phyloP scores from a whole-genome alignment of 2,113 vertebrate genomes.

The Dasyornis broadbenti region DNA sequence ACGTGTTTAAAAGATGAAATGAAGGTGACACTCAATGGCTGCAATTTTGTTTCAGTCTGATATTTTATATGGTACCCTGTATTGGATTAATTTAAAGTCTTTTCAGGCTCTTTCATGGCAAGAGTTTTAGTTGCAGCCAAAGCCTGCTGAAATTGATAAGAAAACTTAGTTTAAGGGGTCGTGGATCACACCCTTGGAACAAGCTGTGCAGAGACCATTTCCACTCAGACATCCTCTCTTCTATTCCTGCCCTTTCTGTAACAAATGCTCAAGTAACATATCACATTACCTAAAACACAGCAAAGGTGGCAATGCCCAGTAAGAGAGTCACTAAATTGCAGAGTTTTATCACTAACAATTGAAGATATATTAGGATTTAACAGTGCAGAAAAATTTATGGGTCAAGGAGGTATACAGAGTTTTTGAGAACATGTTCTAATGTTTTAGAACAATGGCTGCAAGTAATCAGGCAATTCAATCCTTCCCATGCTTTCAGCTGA shows the following conservation, averaged over 20 bases:
- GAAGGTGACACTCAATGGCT: not conserved
- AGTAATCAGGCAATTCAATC: not conserved
- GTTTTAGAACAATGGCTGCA: not conserved
- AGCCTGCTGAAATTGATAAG: not conserved
- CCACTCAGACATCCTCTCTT: fast-evolving
- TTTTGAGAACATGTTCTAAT: not conserved
- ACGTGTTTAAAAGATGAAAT: not conserved
- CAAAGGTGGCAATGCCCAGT: not conserved
- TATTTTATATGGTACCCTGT: not conserved
- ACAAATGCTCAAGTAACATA: not conserved
- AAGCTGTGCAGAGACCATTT: not conserved
- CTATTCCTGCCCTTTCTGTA: not conserved
- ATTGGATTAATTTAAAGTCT: not conserved
- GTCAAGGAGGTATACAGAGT: not conserved
- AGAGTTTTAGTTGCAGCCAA: not conserved
- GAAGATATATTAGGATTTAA: not conserved
- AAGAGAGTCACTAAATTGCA: not conserved
- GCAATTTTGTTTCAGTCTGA: not conserved
- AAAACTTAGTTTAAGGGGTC: not conserved
- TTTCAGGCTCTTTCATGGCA: not conserved
- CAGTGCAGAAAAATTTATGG: not conserved
- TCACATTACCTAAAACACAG: not conserved
- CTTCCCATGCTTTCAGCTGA: not conserved
- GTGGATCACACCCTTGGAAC: not conserved
- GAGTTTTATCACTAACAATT: not conserved